Evolutionary conservation across 2,113 vertebrate genomes (phyloP).

Genomic region (Galeopterus variegatus): DNA sequence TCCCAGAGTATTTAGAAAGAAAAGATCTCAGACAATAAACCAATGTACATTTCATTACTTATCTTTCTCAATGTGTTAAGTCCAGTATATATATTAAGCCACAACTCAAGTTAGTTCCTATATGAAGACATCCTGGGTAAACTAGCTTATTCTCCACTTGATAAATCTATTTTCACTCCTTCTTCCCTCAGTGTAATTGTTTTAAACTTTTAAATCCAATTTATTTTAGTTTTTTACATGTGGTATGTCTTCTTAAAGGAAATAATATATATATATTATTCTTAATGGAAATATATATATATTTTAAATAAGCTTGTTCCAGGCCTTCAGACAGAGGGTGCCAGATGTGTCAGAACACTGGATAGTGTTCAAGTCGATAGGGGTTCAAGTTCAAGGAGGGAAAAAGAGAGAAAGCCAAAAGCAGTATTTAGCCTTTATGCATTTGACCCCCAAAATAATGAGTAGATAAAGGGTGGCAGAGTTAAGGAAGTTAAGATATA

Average conservation of each 20-base stretch:
- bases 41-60: neutral
- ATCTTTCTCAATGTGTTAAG: neutral
- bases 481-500: neutral
- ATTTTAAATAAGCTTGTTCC: neutral
- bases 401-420: neutral
- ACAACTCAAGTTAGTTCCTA: neutral
- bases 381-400: neutral
- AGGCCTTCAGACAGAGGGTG: neutral
- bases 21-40: neutral
- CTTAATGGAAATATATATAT: neutral
- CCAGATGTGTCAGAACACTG: neutral
- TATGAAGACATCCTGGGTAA: neutral
- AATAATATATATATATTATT: neutral
- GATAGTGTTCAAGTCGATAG: neutral
- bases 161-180: neutral
- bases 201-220: conserved; percentile 7
- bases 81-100: neutral
- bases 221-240: neutral
- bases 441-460: neutral
- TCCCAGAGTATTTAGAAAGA: neutral
- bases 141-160: neutral
- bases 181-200: neutral
- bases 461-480: neutral
- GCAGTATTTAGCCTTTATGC: neutral
- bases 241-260: neutral